Evolutionary conservation across 2,797 vertebrate genomes (phyloP).

Genomic region (Lepidocolaptes lacrymiger): DNA sequence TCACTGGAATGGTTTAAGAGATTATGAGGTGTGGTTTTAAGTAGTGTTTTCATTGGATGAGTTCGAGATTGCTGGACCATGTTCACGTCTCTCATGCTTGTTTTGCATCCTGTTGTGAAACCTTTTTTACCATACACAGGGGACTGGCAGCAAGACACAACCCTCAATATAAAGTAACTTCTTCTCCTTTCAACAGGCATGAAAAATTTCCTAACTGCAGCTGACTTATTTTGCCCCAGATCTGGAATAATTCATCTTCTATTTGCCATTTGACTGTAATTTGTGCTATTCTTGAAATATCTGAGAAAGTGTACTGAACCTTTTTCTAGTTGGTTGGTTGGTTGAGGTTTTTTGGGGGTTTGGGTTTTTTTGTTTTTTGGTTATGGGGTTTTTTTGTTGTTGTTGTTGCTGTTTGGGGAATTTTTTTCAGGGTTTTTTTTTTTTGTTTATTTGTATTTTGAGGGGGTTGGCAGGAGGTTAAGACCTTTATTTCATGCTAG

Average conservation of each 20-base stretch:
- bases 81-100: neutral
- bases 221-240: neutral
- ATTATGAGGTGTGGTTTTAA: neutral
- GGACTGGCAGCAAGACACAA: neutral
- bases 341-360: too few species aligned
- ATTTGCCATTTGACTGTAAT: neutral
- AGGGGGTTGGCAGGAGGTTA: neutral
- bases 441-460: neutral
- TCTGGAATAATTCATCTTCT: neutral
- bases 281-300: neutral
- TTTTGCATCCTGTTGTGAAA: neutral
- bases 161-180: neutral
- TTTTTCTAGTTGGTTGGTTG: neutral
- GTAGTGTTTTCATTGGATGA: neutral
- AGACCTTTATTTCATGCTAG: conserved; percentile 55
- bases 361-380: too few species aligned
- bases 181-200: neutral
- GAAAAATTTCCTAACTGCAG: neutral
- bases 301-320: neutral
- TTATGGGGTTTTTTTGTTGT: neutral
- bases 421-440: too few species aligned
- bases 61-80: neutral
- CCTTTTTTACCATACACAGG: neutral
- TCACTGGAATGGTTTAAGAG: neutral
- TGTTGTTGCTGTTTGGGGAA: too few species aligned